These are phyloP conservation scores for Platycercus adscitus DNA, from an alignment of 2,113 vertebrate species.

Conservation along the genomic window DNA sequence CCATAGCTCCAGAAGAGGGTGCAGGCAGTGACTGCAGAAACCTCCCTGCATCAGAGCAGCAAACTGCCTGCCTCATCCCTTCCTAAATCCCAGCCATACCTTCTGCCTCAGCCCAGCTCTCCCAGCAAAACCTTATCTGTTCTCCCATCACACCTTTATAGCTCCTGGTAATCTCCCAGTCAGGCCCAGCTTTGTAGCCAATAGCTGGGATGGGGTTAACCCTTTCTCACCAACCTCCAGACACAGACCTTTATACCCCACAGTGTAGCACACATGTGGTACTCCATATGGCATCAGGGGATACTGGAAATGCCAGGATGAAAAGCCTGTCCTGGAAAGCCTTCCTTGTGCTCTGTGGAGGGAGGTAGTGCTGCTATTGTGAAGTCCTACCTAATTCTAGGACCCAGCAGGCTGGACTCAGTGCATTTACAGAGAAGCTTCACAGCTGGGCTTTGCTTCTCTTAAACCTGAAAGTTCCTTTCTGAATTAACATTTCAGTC, in stretches of 20 bases:
- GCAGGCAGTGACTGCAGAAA: background rate
- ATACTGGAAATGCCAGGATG: background rate
- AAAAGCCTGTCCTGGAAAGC: background rate
- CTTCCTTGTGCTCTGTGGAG: background rate
- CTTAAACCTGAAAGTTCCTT: background rate
- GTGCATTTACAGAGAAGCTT: slow-evolving; percentile 5
- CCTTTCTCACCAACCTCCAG: background rate
- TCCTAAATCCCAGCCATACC: background rate
- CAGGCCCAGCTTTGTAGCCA: background rate
- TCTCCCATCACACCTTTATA: background rate
- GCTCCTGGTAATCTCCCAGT: background rate
- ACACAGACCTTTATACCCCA: background rate
- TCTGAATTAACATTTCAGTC: background rate
- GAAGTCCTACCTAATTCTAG: slow-evolving; percentile 1
- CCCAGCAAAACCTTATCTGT: background rate
- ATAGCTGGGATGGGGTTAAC: background rate
- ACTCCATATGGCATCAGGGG: background rate
- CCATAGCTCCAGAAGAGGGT: background rate
- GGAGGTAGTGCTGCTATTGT: background rate
- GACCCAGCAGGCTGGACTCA: background rate
- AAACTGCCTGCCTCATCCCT: background rate
- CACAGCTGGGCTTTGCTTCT: background rate
- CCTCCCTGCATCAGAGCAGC: background rate
- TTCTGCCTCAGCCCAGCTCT: background rate
- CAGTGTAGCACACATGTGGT: rapidly evolving